Evolutionary conservation across 1,140 invertebrate species (phyloP).

Genomic region (Colletes gigas): DNA sequence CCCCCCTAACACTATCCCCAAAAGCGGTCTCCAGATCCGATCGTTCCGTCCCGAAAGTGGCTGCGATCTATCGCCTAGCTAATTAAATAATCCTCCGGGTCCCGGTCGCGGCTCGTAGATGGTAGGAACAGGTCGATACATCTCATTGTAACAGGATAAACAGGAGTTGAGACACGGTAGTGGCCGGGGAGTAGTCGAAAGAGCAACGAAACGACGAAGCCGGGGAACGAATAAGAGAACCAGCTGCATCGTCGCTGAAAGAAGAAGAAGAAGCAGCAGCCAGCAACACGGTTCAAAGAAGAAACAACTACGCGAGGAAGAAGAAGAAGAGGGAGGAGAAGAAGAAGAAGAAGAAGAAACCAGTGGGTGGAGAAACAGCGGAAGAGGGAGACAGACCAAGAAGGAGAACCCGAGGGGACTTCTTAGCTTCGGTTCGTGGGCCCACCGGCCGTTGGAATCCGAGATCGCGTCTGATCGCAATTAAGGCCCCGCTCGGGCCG

Average conservation of each 20-base stretch:
- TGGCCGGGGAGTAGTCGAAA: slow-evolving; percentile 38
- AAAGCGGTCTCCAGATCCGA: neutral
- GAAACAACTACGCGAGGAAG: slow-evolving; percentile 10
- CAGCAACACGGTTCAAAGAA: slow-evolving; percentile 15
- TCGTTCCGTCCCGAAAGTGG: slow-evolving; percentile 7
- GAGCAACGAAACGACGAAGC: slow-evolving; percentile 19
- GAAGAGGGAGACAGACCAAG: neutral
- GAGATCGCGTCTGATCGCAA: slow-evolving; percentile 79
- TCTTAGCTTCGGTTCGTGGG: slow-evolving; percentile 64
- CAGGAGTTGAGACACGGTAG: slow-evolving; percentile 77
- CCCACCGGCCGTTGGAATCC: slow-evolving; percentile 74
- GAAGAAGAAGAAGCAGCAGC: slow-evolving; percentile 15
- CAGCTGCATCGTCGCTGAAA: slow-evolving; percentile 49
- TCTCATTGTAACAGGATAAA: slow-evolving; percentile 80
- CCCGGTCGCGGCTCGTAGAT: slow-evolving; percentile 67
- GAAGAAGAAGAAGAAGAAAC: slow-evolving; percentile 32
- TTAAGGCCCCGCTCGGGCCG: slow-evolving; percentile 76
- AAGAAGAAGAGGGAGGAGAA: slow-evolving; percentile 22
- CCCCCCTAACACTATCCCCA: neutral
- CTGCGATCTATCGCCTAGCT: slow-evolving; percentile 69
- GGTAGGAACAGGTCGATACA: slow-evolving; percentile 78
- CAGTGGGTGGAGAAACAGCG: slow-evolving; percentile 42
- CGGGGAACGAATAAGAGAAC: slow-evolving; percentile 40
- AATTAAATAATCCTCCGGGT: slow-evolving; percentile 79
- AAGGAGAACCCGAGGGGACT: slow-evolving; percentile 50